Base-by-base conservation (phyloP, 2,113 vertebrate species). In the Eptesicus fuscus region DNA sequence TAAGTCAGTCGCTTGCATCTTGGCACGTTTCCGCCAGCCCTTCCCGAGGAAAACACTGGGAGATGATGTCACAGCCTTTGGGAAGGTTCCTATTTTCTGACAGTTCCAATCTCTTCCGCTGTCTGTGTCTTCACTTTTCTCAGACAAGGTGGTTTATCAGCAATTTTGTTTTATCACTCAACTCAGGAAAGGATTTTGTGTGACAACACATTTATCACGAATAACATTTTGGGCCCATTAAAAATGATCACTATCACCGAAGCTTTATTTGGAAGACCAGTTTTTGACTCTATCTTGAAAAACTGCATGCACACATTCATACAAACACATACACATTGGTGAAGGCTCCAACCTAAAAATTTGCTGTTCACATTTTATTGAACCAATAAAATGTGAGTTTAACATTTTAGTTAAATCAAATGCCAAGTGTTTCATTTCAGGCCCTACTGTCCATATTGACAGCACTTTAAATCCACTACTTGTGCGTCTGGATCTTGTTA, bases 141-240 rank as follows among this genome's bases (percentile, higher is more conserved):
- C 88, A 61, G 65, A 93, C 73, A 79, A 69, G 80, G 90, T 32
- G 49, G 73, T 88, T 69, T 94, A 96, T 97, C 94, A 96, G 97
- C 96, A 93, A 92, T 97, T 98, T 96, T 91, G 40, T 95, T 97
- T 97, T 97, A 98, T 97, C 97, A 96, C 95, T 91, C 92, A 95
- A 0, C 94, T 95, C 82, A 96, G 93, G 93, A 94, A 93, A 95
- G 92, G 10, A 86, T 98, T 98, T 97, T 92, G 83, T 95, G 94
- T 77, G 89, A 80, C 76, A 93, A 95, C 70, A 76, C 1, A 1
- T 88, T 89, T 70, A 86, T 80, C 69, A 67, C 11, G 47, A 88
- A 37, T 71, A 88, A 35, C 40, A 25, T 88, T 94, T 88, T 17
- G 35, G 65, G 16, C 12, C 78, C 70, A 59, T 86, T 93, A 93